phyloP scores from a whole-genome alignment of 2,888 invertebrate species.

The Xestia c-nigrum region DNA sequence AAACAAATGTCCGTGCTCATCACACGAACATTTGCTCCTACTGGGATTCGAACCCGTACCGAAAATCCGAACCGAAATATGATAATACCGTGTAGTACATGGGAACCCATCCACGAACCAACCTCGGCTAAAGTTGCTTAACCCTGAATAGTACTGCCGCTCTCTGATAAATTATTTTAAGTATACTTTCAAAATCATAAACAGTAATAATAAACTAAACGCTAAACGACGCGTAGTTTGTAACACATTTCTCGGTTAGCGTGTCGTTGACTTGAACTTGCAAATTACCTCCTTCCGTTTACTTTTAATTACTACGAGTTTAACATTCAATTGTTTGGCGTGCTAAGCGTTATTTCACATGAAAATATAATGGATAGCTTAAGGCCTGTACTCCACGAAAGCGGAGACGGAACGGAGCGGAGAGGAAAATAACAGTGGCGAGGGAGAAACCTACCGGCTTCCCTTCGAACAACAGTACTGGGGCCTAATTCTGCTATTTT shows the following conservation, averaged over 20 bases:
- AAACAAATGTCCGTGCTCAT: too few relatives aligned
- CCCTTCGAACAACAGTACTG: too few relatives aligned
- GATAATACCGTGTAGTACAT: too few relatives aligned
- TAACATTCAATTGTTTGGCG: conserved; percentile 52
- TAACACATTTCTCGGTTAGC: conserved; percentile 46
- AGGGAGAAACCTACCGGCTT: too few relatives aligned
- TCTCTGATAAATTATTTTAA: not conserved
- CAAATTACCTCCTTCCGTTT: conserved; percentile 63
- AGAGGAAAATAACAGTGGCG: too few relatives aligned
- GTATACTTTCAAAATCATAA: conserved; percentile 6
- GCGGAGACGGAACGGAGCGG: not conserved
- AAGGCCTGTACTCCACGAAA: not conserved
- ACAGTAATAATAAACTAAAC: conserved; percentile 11
- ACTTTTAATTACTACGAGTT: conserved; percentile 65
- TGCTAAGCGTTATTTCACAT: conserved; percentile 18
- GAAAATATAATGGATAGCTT: conserved; percentile 13
- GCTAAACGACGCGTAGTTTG: conserved; percentile 33
- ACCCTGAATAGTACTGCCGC: not conserved
- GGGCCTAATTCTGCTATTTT: too few relatives aligned
- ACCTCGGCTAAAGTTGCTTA: not conserved
- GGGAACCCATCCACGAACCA: not conserved
- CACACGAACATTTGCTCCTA: too few relatives aligned
- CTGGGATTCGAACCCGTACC: too few relatives aligned
- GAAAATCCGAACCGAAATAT: too few relatives aligned
- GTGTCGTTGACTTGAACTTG: conserved; percentile 44